phyloP scores from a whole-genome alignment of 2,888 invertebrate genomes.

The Drosophila austrosaltans region DNA sequence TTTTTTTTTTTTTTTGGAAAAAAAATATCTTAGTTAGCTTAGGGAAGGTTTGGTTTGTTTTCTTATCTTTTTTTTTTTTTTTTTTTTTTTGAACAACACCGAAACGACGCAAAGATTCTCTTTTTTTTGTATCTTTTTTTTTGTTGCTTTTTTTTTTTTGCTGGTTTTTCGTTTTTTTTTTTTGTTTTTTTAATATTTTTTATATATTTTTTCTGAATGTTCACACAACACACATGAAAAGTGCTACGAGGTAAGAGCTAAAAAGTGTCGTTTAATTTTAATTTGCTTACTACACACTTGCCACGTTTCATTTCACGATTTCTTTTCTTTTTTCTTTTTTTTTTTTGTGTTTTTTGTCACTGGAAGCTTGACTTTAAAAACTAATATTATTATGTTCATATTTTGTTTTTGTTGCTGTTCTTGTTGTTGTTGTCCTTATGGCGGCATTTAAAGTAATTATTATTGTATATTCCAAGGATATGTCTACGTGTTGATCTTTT shows the following conservation, averaged over 20 bases:
- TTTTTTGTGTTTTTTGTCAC: slow-evolving; percentile 72
- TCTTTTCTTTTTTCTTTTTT: slow-evolving; percentile 33
- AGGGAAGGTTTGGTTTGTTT: slow-evolving; percentile 54
- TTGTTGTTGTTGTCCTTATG: slow-evolving; percentile 45
- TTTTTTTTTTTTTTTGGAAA: slow-evolving; percentile 44
- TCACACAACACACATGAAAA: slow-evolving; percentile 77
- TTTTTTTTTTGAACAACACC: slow-evolving; percentile 66
- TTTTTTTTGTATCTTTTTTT: slow-evolving; percentile 41
- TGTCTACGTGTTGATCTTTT: slow-evolving; percentile 81
- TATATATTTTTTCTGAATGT: slow-evolving; percentile 32
- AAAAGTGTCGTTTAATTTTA: slow-evolving; percentile 47
- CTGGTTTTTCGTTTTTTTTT: slow-evolving; percentile 21
- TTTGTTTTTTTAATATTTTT: slow-evolving; percentile 1
- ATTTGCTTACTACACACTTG: slow-evolving; percentile 69
- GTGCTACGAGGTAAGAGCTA: slow-evolving; percentile 76
- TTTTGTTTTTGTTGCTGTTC: slow-evolving; percentile 34
- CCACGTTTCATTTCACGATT: slow-evolving; percentile 52
- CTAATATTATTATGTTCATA: slow-evolving; percentile 51
- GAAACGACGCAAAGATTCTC: slow-evolving; percentile 64
- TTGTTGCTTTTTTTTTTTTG: slow-evolving; percentile 24
- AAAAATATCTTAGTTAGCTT: slow-evolving; percentile 74
- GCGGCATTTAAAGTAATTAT: slow-evolving; percentile 78
- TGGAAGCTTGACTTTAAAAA: slow-evolving; percentile 77
- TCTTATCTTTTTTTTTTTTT: slow-evolving; percentile 48
- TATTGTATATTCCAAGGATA: slow-evolving; percentile 81